These are phyloP conservation scores for Caenorhabditis angaria DNA, from an alignment of 2,888 invertebrate species.

Conservation along the genomic window DNA sequence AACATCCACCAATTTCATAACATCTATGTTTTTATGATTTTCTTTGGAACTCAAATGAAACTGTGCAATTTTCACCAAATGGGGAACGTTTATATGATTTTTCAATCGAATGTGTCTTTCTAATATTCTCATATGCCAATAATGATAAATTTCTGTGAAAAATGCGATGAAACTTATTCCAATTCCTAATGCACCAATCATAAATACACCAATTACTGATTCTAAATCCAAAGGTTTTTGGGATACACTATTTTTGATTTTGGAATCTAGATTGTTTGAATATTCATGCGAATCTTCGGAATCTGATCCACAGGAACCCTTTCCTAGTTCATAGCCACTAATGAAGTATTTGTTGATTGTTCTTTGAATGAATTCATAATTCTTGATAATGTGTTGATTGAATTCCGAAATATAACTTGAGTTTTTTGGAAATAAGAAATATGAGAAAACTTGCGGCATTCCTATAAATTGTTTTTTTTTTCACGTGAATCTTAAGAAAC, in stretches of 20 bases:
- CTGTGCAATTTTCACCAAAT: conserved; percentile 38
- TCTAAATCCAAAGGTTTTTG: conserved; percentile 44
- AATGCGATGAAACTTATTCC: conserved; percentile 34
- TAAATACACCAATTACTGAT: conserved; percentile 47
- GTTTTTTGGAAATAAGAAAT: conserved; percentile 46
- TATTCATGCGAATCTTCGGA: conserved; percentile 58
- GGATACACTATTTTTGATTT: too few species aligned
- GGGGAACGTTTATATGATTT: conserved; percentile 27
- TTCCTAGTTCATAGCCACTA: conserved; percentile 41
- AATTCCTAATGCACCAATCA: conserved; percentile 41
- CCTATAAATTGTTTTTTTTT: conserved; percentile 20
- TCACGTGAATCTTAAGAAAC: neutral
- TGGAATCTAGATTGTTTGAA: too few species aligned
- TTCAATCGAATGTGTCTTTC: conserved; percentile 28
- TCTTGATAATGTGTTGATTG: conserved; percentile 45
- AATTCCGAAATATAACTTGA: conserved; percentile 29
- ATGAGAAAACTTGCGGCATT: conserved; percentile 49
- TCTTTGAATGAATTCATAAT: conserved; percentile 43
- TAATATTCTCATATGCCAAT: conserved; percentile 39
- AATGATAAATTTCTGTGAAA: conserved; percentile 37
- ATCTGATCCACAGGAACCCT: conserved; percentile 45
- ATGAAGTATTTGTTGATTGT: conserved; percentile 53
- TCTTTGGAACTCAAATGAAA: conserved; percentile 40
- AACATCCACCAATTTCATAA: conserved; percentile 32
- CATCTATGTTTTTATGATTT: conserved; percentile 35